These are phyloP conservation scores for Erpetoichthys calabaricus DNA, from an alignment of 2,797 vertebrate species.

Conservation along the genomic window DNA sequence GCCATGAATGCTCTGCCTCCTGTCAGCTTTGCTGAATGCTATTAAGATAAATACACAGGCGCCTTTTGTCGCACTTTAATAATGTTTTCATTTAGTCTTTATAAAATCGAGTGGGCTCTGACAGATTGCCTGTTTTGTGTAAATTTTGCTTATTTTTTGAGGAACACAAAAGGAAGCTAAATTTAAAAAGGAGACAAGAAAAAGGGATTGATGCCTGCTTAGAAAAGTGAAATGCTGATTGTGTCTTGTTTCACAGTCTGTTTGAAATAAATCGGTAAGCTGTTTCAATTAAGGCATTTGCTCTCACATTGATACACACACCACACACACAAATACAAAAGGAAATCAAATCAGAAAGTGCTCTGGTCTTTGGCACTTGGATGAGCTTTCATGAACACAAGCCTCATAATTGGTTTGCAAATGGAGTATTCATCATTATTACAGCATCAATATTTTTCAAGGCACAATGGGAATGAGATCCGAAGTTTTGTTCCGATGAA, in stretches of 20 bases:
- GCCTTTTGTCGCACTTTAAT: conserved; percentile 2
- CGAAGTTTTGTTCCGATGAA: too few relatives aligned
- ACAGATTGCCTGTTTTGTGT: conserved; percentile 6
- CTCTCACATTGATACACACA: background rate
- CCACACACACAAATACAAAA: background rate
- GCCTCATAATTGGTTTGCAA: too few relatives aligned
- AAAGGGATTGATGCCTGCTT: background rate
- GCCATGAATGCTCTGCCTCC: background rate
- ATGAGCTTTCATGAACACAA: too few relatives aligned
- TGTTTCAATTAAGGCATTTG: background rate
- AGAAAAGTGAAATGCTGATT: background rate
- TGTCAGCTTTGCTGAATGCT: background rate
- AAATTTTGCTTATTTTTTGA: background rate
- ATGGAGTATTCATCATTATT: too few relatives aligned
- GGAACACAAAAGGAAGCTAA: background rate
- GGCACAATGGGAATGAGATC: too few relatives aligned
- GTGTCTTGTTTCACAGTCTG: background rate
- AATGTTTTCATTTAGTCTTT: conserved; percentile 4
- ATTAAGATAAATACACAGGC: conserved; percentile 6
- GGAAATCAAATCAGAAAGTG: background rate
- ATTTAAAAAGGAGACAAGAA: background rate
- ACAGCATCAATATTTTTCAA: too few relatives aligned
- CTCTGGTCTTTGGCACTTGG: too few relatives aligned
- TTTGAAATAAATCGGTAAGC: background rate
- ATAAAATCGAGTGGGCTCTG: conserved; percentile 8